Conservation (phyloP, 2,797 vertebrate genomes). For the Chloroceryle inda region DNA sequence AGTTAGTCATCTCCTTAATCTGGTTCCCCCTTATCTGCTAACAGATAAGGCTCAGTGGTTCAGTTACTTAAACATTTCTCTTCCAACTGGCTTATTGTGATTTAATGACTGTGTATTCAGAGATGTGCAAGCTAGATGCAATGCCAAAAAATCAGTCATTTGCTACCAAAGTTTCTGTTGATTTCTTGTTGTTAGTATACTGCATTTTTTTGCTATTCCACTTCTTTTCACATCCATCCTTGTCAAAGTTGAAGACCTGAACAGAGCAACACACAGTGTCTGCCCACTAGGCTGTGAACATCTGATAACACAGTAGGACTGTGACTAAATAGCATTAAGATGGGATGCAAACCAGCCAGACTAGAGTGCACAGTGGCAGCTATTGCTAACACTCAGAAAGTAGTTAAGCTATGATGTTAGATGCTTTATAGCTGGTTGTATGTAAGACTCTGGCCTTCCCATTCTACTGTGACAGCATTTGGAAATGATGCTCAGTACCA, state of each 20-base stretch:
- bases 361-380: accelerated
- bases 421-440: neutral
- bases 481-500: neutral
- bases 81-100: constrained; percentile 10
- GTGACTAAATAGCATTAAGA: neutral
- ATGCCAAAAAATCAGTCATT: neutral
- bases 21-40: constrained; percentile 31
- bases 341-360: neutral
- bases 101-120: constrained; percentile 26
- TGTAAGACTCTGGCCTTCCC: neutral
- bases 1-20: constrained; percentile 36
- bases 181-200: neutral
- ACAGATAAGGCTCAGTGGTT: constrained; percentile 58
- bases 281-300: neutral
- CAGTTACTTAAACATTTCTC: constrained; percentile 48
- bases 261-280: neutral
- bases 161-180: neutral
- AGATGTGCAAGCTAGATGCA: neutral
- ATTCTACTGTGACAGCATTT: neutral
- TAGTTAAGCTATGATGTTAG: neutral
- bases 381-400: neutral
- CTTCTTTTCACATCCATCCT: neutral
- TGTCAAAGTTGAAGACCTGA: neutral
- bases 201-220: neutral
- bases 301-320: neutral